Evolutionary conservation across 2,113 vertebrate species (phyloP).

Genomic region (Apteryx owenii): DNA sequence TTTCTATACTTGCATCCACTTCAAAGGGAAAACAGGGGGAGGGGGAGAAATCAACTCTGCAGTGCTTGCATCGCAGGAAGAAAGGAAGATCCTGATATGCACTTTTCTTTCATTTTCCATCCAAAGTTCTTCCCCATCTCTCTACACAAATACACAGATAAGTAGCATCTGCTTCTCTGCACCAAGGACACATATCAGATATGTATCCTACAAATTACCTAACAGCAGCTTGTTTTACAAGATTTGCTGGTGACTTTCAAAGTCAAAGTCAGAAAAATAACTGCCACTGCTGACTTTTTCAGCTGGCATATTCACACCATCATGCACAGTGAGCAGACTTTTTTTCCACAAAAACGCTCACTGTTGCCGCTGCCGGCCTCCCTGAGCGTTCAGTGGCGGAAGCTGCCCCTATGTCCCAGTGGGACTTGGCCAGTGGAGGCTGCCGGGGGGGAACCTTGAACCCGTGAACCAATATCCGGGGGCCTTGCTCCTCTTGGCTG

Average conservation of each 20-base stretch:
- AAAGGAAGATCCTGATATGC: background rate
- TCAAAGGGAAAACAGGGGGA: background rate
- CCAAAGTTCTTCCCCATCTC: background rate
- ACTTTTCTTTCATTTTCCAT: background rate
- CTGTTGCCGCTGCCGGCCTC: background rate
- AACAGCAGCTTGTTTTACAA: background rate
- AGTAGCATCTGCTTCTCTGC: background rate
- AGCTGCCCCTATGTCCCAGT: background rate
- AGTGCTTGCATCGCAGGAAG: background rate
- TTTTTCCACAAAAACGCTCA: rapidly evolving
- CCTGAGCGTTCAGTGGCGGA: background rate
- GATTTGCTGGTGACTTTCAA: background rate
- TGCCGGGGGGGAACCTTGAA: background rate
- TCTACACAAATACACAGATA: background rate
- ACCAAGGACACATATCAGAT: background rate
- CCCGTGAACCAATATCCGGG: background rate
- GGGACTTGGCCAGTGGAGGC: background rate
- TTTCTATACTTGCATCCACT: background rate
- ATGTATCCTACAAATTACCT: background rate
- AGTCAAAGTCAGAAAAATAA: background rate
- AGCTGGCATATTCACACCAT: background rate
- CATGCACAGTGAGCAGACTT: background rate
- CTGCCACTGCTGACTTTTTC: background rate
- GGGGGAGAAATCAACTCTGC: background rate
- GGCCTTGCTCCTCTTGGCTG: background rate